Base-by-base conservation (phyloP, 2,797 vertebrate species). In the Eleutherodactylus coqui region DNA sequence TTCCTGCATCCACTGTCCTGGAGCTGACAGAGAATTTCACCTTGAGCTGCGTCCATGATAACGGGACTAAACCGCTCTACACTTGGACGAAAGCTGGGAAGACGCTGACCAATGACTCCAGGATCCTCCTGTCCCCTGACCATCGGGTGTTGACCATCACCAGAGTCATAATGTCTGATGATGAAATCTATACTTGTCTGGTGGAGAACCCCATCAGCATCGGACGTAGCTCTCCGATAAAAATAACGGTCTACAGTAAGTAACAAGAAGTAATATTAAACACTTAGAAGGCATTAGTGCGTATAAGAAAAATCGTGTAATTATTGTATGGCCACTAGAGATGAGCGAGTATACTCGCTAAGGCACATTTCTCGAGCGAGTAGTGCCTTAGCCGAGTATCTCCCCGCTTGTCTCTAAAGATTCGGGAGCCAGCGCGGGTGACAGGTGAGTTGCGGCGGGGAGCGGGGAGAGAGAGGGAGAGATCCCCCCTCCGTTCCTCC, bases 231-330 rank as follows among this genome's bases (percentile, higher is more conserved):
- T 1, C 90, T 16, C 96, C 98, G 0, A 91, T 99, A 90, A 97
- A 94, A 90, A 93, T 99, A 92, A 98, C 97, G 0, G 97, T 99
- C 88, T 99, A 99, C 93, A 95, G 98, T 99, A 95, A 95, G 98
- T 94, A 55, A 58, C 13, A 4, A 24, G 32, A 3, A 19, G 3
- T 5, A n/a, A 5, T n/a, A 36, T 58, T 34, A 53, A 24, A 11
- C 69, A 27, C 38, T n/a, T 24, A n/a, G 4, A 69, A 24, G 24
- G 10, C 17, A 38, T 21, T 24, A 38, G 11, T 21, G 4, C 9
- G 11, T 38, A 29, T 8, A 53, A 55, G 2, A 55, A 24, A 55
- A n/a, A n/a, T n/a, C 53, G 2, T 55, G n/a, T 55, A n/a, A 24
- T n/a, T n/a, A 55, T 5, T n/a, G 21, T 55, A n/a, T 55, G 53